These are phyloP conservation scores for Globodera rostochiensis DNA, from an alignment of 1,140 invertebrate genomes.

Conservation along the genomic window DNA sequence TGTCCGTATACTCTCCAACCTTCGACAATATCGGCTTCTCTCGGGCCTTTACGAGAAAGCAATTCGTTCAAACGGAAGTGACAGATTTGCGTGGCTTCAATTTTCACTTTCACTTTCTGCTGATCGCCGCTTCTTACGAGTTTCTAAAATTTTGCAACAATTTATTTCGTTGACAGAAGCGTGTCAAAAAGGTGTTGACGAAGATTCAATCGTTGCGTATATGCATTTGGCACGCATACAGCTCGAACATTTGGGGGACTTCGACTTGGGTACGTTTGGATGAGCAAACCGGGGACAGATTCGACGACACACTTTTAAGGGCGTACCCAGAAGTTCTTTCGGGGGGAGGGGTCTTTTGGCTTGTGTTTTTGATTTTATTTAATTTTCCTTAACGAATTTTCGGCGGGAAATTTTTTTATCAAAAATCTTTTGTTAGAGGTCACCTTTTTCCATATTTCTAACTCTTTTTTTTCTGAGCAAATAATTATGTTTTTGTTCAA, in stretches of 20 bases:
- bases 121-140: conserved; percentile 38
- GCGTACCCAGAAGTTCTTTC: too few relatives aligned
- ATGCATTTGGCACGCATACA: conserved; percentile 52
- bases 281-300: too few relatives aligned
- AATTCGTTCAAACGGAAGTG: conserved; percentile 34
- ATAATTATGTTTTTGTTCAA: neutral
- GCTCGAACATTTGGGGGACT: conserved; percentile 56
- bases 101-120: conserved; percentile 42
- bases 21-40: conserved; percentile 47
- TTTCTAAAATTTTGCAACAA: conserved; percentile 47
- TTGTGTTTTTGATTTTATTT: too few relatives aligned
- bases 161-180: conserved; percentile 21
- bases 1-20: conserved; percentile 40
- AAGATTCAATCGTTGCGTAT: conserved; percentile 37
- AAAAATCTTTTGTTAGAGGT: too few relatives aligned
- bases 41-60: conserved; percentile 36
- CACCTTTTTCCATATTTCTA: too few relatives aligned
- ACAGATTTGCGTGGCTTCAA: conserved; percentile 38
- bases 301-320: too few relatives aligned
- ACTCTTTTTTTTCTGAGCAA: too few relatives aligned
- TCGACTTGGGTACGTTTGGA: conserved; percentile 41
- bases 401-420: too few relatives aligned
- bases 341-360: too few relatives aligned
- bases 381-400: too few relatives aligned
- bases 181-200: neutral